Base-by-base conservation (phyloP, 2,888 invertebrate species). In the Callimorpha dominula region DNA sequence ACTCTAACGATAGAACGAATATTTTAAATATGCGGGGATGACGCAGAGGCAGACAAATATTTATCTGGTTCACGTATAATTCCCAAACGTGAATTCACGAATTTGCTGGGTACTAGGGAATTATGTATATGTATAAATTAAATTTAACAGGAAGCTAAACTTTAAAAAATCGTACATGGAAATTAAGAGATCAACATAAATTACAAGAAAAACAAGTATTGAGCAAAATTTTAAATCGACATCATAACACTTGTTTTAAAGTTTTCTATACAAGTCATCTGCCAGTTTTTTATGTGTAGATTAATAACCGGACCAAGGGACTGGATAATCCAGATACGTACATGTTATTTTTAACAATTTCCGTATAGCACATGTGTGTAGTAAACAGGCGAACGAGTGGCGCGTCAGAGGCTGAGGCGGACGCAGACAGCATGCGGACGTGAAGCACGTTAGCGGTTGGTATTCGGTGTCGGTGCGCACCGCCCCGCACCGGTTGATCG, bases 401-500 rank as follows among this genome's bases (percentile, higher is more conserved):
- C 52, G 17, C 65, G 64, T 70, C 20, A 65, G 31, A 65, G 42
- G 43, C 65, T 70, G 20, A 54, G 63, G 52, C 42, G 20, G 43
- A 50, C 57, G 65, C 46, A 72, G 68, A 68, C 43, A 54, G 31
- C 43, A 68, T 14, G 57, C 68, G 57, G 11, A 49, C 64, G 46
- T 42, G n/a, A 31, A 52, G 40, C 60, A 57, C 40, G 71, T 60
- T 71, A 49, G 40, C 40, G 49, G 71, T 65, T 65, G 49, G 49
- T 49, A 71, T 60, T 65, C 17, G 43, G 9, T 46, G 54, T 43
- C 17, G 71, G 54, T 43, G 60, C 69, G 50, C 63, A 62, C 52
- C 50, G 71, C 40, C 68, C 67, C 69, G 50, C 63, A 62, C 52
- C 50, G 71, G 42, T 69, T 69, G 74, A 71, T 78, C 78, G 63